A percentile compares a stretch with the other conserved stretches of the same genome.
Conservation (phyloP, 92 coral and sea anemone species). For the Pocillopora meandrina region DNA sequence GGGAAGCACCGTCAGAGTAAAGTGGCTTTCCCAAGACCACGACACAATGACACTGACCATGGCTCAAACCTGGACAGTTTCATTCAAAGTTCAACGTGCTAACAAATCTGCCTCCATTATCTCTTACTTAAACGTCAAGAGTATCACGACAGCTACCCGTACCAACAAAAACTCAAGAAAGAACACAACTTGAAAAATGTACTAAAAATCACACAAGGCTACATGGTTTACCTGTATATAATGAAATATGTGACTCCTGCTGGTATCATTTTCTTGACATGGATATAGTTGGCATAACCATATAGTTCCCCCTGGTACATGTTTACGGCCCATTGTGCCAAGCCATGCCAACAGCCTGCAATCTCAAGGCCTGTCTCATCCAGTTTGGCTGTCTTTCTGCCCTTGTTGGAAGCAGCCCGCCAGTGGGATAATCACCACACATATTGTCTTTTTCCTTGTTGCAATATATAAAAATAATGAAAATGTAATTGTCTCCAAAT, state of each 20-base stretch:
- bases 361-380: conserved; percentile 45
- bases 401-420: neutral
- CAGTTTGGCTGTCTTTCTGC: neutral
- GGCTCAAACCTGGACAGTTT: no score
- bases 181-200: neutral
- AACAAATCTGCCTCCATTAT: no score
- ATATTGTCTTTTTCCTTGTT: neutral
- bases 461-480: no score
- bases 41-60: no score
- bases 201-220: neutral
- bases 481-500: no score
- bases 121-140: no score
- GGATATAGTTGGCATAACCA: conserved; percentile 67
- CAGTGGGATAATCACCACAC: conserved; percentile 12
- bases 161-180: no score
- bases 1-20: no score
- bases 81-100: no score
- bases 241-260: conserved; percentile 35
- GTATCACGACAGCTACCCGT: no score
- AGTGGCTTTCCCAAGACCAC: no score
- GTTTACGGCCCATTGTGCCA: conserved; percentile 63
- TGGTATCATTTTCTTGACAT: conserved; percentile 32
- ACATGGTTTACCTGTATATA: conserved; percentile 6
- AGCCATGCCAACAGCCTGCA: conserved; percentile 55
- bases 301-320: conserved; percentile 62